phyloP scores from a whole-genome alignment of 2,888 invertebrate genomes.

The Diadegma fenestrale region DNA sequence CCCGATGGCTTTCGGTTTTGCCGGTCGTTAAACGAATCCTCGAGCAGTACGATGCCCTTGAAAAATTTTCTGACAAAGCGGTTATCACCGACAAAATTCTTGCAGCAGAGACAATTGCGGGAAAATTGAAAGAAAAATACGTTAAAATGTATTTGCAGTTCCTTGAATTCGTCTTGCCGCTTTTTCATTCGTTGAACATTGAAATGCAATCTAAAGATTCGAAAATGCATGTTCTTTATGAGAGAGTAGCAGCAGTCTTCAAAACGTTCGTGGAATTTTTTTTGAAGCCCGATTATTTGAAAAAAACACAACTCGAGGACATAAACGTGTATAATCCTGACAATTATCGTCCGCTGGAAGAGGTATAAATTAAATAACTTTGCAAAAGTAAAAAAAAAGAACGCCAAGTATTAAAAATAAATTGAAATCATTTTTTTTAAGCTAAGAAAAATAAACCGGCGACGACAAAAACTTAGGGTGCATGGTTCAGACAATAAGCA shows the following conservation, averaged over 20 bases:
- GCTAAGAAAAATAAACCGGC: too few species aligned
- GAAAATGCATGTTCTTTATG: slow-evolving; percentile 15
- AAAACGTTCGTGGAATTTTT: slow-evolving; percentile 23
- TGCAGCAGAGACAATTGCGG: slow-evolving; percentile 66
- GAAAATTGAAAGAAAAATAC: slow-evolving; percentile 55
- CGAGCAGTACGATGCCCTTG: slow-evolving; percentile 70
- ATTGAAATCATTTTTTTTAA: too few species aligned
- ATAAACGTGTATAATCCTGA: slow-evolving; percentile 17
- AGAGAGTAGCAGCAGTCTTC: slow-evolving; percentile 8
- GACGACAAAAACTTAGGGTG: too few species aligned
- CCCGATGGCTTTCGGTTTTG: slow-evolving; percentile 67
- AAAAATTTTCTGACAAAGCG: slow-evolving; percentile 56
- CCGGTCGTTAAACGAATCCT: slow-evolving; percentile 55
- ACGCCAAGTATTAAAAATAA: too few species aligned
- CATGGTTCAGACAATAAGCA: too few species aligned
- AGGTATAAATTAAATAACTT: too few species aligned
- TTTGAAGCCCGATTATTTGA: slow-evolving; percentile 29
- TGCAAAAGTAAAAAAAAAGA: too few species aligned
- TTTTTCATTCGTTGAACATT: slow-evolving; percentile 6
- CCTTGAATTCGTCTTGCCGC: slow-evolving; percentile 20
- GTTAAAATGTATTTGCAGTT: slow-evolving; percentile 27
- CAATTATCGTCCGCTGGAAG: slow-evolving; percentile 28
- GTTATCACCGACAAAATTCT: slow-evolving; percentile 55
- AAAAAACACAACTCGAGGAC: slow-evolving; percentile 30
- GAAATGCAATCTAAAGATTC: slow-evolving; percentile 23